A percentile compares a stretch with the other conserved stretches of the same genome.
Conservation (phyloP, 2,888 invertebrate genomes). For the Chymomyza procnemis region DNA sequence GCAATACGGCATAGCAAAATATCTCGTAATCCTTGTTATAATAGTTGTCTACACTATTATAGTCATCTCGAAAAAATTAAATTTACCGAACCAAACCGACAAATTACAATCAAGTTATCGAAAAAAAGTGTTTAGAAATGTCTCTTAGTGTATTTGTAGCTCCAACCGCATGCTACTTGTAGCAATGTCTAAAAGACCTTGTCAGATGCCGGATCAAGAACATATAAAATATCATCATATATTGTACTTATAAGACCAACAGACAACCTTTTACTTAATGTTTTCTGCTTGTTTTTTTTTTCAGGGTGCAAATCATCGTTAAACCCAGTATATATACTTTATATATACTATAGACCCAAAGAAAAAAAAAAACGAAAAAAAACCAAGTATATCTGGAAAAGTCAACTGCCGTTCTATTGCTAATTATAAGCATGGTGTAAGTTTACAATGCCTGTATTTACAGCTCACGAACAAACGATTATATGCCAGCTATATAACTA, state of each 20-base stretch:
- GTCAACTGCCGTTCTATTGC: constrained; percentile 67
- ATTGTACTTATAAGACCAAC: neutral
- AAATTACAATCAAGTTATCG: no score
- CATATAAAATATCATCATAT: neutral
- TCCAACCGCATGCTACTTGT: neutral
- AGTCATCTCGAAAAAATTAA: no score
- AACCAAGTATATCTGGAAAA: constrained; percentile 36
- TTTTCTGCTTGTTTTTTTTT: neutral
- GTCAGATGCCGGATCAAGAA: constrained; percentile 10
- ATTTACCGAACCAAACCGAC: no score
- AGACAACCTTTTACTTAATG: neutral
- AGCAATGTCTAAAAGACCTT: neutral
- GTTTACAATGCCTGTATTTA: constrained; percentile 66
- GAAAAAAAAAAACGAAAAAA: constrained; percentile 29
- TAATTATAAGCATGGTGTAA: constrained; percentile 67
- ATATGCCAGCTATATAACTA: constrained; percentile 43
- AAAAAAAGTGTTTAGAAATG: neutral
- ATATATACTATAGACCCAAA: no score
- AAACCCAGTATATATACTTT: neutral
- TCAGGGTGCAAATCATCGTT: neutral
- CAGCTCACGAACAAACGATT: constrained; percentile 67
- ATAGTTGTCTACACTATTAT: no score
- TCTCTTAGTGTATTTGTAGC: neutral
- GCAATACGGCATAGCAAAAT: no score
- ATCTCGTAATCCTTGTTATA: no score